Percentiles rank a stretch among this genome's conserved stretches.
These are phyloP conservation scores for Astyanax mexicanus DNA, from an alignment of 2,797 vertebrate genomes.

Conservation along the genomic window DNA sequence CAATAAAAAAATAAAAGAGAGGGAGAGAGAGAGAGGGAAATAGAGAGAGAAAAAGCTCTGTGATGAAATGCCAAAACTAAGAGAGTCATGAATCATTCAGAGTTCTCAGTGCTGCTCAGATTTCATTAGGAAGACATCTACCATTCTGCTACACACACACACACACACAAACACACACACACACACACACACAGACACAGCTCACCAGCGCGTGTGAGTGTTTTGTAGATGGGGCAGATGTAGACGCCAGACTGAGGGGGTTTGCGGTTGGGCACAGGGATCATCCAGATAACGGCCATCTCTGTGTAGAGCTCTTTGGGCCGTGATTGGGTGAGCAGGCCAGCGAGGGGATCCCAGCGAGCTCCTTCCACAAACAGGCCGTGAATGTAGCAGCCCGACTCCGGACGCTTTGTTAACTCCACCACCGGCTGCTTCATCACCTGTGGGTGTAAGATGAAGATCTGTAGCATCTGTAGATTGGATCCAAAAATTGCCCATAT, in stretches of 20 bases:
- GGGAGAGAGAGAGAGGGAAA: constrained; percentile 8
- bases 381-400: constrained; percentile 84
- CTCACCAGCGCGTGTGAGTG: constrained; percentile 87
- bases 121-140: constrained; percentile 60
- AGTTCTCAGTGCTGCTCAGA: neutral
- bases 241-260: constrained; percentile 77
- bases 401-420: constrained; percentile 75
- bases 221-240: constrained; percentile 92
- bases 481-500: no score
- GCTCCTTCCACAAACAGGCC: constrained; percentile 92
- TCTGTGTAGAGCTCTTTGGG: constrained; percentile 91
- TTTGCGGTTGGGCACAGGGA: constrained; percentile 80
- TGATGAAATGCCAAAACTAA: neutral
- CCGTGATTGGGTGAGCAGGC: constrained; percentile 78
- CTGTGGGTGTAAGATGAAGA: constrained; percentile 67
- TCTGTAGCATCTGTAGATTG: no score
- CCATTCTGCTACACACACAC: neutral
- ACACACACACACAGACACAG: constrained; percentile 52
- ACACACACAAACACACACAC: constrained; percentile 13
- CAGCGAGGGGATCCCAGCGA: constrained; percentile 77
- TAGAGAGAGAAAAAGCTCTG: neutral
- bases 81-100: neutral
- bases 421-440: constrained; percentile 72
- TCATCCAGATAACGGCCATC: constrained; percentile 88
- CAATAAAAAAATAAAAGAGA: neutral